phyloP scores from a whole-genome alignment of 35 echinoderm and acorn worm species.

The Lytechinus variegatus region DNA sequence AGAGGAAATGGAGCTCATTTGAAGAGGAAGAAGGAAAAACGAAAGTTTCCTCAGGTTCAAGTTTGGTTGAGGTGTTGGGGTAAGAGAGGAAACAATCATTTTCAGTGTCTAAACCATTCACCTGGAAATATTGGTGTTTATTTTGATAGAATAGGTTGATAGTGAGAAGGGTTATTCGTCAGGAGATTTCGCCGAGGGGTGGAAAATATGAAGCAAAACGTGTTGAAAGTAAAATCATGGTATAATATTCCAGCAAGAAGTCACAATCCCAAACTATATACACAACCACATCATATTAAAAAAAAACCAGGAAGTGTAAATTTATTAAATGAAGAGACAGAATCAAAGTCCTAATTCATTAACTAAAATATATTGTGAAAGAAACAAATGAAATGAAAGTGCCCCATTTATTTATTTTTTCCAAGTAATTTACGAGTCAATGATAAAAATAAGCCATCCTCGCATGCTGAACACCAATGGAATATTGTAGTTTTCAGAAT shows the following conservation, averaged over 20 bases:
- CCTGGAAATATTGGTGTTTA: slow-evolving; percentile 38
- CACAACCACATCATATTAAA: background rate
- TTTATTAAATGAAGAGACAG: no score
- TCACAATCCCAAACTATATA: background rate
- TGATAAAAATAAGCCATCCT: no score
- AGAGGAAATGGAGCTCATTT: background rate
- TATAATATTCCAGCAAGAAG: background rate
- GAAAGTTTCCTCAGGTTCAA: background rate
- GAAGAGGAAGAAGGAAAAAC: background rate
- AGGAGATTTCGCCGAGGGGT: background rate
- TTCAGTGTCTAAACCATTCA: slow-evolving; percentile 47
- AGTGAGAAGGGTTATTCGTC: background rate
- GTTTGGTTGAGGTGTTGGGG: background rate
- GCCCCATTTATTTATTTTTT: no score
- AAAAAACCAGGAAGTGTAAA: background rate
- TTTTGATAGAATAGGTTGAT: background rate
- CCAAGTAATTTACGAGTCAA: no score
- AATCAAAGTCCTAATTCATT: no score
- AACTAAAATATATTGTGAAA: no score
- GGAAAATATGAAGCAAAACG: background rate
- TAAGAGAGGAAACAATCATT: slow-evolving; percentile 26
- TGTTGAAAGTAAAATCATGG: background rate
- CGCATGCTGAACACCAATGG: no score
- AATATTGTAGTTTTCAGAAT: background rate
- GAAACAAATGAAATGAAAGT: no score